Evolutionary conservation across 2,797 vertebrate genomes (phyloP), one percentile per base, ranked within the genome.

Genomic region (Carduelis carduelis): DNA sequence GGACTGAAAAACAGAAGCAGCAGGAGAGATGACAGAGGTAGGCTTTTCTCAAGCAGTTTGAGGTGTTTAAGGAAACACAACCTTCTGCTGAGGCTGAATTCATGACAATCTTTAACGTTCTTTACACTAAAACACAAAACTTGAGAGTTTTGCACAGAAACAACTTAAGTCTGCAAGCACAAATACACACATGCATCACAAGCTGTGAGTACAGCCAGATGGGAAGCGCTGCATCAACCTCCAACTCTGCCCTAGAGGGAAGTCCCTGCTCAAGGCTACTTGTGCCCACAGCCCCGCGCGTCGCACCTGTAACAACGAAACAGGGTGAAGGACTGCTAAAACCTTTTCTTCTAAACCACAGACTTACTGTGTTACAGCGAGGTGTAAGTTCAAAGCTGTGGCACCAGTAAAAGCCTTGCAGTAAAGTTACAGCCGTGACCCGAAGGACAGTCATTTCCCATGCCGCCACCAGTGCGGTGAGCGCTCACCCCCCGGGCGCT

Each of bases 321-420:
- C 34, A 23, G 9, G 0, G 2, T 0, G 7, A 43, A 44, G 30
- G 41, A 7, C 47, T 1, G 27, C 64, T 8, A 4, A 32, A 16
- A 3, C 4, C 8, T 26, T n/a, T 13, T 20, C 8, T 18, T 4
- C 53, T 8, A 12, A 32, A 26, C 9, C 72, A 15, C 47, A 26
- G 12, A 9, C 35, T 37, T 8, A 1, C 2, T 0, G 15, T 0
- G 3, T 0, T 3, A 18, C 0, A 34, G 34, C 3, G 6, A 75
- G 11, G 3, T 8, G 18, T 22, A 15, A 21, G 30, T 3, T 14
- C 26, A 20, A 32, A 53, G 37, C 49, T 19, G 6, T 11, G 43
- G 34, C 39, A 34, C 13, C 26, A 10, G 6, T 5, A 8, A 3
- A 23, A 55, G 13, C 49, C 60, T 4, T 1, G 28, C 65, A 35